These are phyloP conservation scores for Eira barbara DNA, from an alignment of 2,113 vertebrate genomes.

Conservation along the genomic window DNA sequence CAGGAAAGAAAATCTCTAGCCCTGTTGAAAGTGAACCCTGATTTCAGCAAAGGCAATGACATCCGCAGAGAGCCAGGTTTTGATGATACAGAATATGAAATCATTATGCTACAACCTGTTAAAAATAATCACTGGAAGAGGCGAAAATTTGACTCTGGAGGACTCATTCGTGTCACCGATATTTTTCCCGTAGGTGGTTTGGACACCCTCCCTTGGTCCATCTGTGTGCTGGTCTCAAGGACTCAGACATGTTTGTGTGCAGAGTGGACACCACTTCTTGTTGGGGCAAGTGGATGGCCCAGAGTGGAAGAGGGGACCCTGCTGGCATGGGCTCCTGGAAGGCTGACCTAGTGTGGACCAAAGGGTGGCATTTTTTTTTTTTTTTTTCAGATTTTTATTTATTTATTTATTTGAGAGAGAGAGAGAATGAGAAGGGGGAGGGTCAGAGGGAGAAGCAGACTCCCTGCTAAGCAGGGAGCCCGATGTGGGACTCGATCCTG, in stretches of 20 bases:
- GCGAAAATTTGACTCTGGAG: not conserved
- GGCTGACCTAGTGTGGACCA: not conserved
- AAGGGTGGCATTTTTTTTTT: too few species aligned
- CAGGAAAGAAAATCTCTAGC: not conserved
- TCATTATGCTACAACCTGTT: not conserved
- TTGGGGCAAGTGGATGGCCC: not conserved
- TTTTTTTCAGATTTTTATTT: too few species aligned
- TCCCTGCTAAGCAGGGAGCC: too few species aligned
- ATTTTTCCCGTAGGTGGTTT: not conserved
- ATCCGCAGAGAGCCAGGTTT: not conserved
- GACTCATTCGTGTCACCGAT: not conserved
- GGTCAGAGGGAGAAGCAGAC: too few species aligned
- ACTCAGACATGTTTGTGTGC: rapidly evolving
- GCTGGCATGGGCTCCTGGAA: rapidly evolving
- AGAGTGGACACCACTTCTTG: rapidly evolving
- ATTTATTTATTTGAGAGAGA: too few species aligned
- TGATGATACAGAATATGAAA: not conserved
- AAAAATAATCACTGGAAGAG: not conserved
- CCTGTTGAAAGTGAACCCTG: not conserved
- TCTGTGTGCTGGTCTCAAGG: not conserved
- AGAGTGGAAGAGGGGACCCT: not conserved
- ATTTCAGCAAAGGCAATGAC: not conserved
- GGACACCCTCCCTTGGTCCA: not conserved
- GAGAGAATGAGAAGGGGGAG: too few species aligned
- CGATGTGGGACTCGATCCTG: too few species aligned